Evolutionary conservation across 2,797 vertebrate genomes (phyloP), one percentile per base, ranked within the genome.

Genomic region (Hoplostethus mediterraneus): DNA sequence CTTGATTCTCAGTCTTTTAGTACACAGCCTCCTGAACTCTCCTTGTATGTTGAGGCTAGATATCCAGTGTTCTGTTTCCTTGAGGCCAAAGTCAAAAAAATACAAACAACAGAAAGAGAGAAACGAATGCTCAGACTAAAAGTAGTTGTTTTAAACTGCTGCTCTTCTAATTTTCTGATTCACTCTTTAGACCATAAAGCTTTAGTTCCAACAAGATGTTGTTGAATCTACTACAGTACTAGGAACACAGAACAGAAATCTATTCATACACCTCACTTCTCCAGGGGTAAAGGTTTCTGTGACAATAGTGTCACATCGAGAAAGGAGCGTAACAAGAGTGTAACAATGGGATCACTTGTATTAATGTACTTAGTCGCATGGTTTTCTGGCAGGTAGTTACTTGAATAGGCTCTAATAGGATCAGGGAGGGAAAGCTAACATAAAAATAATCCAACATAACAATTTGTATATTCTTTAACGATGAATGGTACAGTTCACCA

Each of bases 401-500:
- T 86, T 69, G 69, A 91, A 71, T 7, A 31, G 68, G 60, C 79
- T 78, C 71, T 90, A 92, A 92, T 86, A 92, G 89, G 92, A 90
- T 94, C 88, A 89, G 84, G 84, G 74, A 83, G 74, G 75, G 66
- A 90, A 88, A 87, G 82, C 90, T 89, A 90, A 92, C 90, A 91
- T 88, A 63, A 89, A 89, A 88, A 90, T 84, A 93, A 92, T 92
- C 90, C 90, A 52, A 77, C 67, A 66, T 83, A 91, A 90, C 87
- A 92, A 90, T 90, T 90, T 91, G 87, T 86, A 91, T 92, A 90
- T 89, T 90, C 82, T 92, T 88, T 66, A 89, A 82, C 59, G 55
- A 87, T 91, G 85, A 92, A 92, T 91, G 91, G 92, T 91, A 75
- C 90, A 79, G 81, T 82, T 90, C 90, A 80, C 90, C 87, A 83